A percentile compares a stretch with the other conserved stretches of the same genome.
These are phyloP conservation scores for Crioceris asparagi DNA, from an alignment of 2,888 invertebrate species.

Conservation along the genomic window DNA sequence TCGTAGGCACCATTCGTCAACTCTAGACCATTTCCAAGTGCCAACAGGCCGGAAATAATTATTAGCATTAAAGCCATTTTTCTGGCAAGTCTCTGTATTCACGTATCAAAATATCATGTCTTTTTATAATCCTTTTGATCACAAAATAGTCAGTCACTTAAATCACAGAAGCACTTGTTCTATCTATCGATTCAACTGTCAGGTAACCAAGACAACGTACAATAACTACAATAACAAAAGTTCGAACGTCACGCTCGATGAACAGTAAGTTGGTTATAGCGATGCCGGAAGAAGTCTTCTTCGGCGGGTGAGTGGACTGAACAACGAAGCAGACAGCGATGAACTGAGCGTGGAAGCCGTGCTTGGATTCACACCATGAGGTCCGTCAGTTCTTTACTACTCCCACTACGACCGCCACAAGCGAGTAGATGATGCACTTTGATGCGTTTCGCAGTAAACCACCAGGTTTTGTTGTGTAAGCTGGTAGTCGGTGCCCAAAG, in stretches of 20 bases:
- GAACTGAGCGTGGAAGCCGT: conserved; percentile 11
- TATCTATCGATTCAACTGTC: conserved; percentile 1
- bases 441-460: conserved; percentile 15
- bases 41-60: conserved; percentile 10
- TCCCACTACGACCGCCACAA: conserved; percentile 26
- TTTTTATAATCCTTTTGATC: too few relatives aligned
- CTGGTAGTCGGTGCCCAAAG: conserved; percentile 4
- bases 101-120: too few relatives aligned
- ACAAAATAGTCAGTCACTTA: too few relatives aligned
- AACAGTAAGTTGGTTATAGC: too few relatives aligned
- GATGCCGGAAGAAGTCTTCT: neutral
- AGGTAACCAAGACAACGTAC: conserved; percentile 12
- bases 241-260: conserved; percentile 9
- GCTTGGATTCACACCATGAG: conserved; percentile 10
- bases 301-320: neutral
- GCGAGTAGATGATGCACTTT: conserved; percentile 22
- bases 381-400: too few relatives aligned
- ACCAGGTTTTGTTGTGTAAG: neutral
- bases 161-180: too few relatives aligned
- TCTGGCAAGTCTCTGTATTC: too few relatives aligned
- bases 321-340: conserved; percentile 4
- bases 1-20: conserved; percentile 39
- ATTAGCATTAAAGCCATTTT: too few relatives aligned
- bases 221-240: conserved; percentile 17
- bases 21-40: conserved; percentile 22